These are phyloP conservation scores for Tanytarsus gracilentus DNA, from an alignment of 2,888 invertebrate species.

Conservation along the genomic window DNA sequence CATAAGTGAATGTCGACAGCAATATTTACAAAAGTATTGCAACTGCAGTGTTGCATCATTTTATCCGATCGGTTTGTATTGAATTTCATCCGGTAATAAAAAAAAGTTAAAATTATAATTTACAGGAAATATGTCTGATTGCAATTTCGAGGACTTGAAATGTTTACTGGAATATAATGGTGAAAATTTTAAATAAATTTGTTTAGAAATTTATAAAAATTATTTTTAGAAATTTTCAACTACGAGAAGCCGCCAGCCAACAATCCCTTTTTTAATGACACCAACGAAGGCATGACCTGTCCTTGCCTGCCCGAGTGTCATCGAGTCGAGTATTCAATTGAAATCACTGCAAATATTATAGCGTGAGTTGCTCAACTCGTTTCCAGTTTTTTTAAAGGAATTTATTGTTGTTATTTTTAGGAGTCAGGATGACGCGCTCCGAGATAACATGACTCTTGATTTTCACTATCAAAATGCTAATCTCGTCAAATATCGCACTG, in stretches of 20 bases:
- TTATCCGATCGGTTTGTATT: conserved; percentile 38
- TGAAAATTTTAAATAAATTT: conserved; percentile 31
- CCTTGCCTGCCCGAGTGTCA: conserved; percentile 38
- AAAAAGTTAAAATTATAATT: not conserved
- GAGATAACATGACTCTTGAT: conserved; percentile 38
- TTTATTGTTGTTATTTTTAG: not conserved
- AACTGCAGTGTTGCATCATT: conserved; percentile 42
- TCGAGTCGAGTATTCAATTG: conserved; percentile 34
- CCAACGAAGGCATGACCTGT: conserved; percentile 39
- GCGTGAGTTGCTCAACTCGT: not conserved
- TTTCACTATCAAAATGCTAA: conserved; percentile 42
- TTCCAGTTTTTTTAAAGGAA: not conserved
- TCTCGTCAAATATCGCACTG: conserved; percentile 44
- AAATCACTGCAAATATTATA: conserved; percentile 30
- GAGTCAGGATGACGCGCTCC: too few relatives aligned
- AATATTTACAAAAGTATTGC: conserved; percentile 38
- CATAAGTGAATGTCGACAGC: conserved; percentile 40
- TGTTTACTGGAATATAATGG: conserved; percentile 37
- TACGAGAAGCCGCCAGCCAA: conserved; percentile 37
- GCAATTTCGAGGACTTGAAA: conserved; percentile 34
- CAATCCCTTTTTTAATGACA: conserved; percentile 35
- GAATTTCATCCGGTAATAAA: not conserved
- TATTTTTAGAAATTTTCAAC: conserved; percentile 30
- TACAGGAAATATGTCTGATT: conserved; percentile 30
- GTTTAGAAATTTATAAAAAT: not conserved